Conservation (phyloP, 2,888 invertebrate genomes). For the Drosophila anceps region DNA sequence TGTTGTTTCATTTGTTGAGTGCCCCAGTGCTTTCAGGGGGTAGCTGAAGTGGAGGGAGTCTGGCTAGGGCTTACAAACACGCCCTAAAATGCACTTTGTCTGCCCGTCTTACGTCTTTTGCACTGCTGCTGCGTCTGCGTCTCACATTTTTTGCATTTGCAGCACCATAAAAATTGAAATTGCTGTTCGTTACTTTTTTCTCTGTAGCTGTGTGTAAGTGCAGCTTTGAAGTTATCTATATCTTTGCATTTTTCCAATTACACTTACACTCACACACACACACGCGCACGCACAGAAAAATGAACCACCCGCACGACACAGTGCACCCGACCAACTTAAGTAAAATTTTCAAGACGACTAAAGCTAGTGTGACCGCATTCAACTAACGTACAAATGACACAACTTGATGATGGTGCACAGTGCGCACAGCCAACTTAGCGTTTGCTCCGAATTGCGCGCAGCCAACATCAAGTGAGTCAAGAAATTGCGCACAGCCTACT, state of each 20-base stretch:
- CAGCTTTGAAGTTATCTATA: constrained; percentile 67
- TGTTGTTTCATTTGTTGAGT: constrained; percentile 53
- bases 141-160: constrained; percentile 52
- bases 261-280: constrained; percentile 57
- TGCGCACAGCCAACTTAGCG: constrained; percentile 17
- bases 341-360: constrained; percentile 61
- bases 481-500: constrained; percentile 19
- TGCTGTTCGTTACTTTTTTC: constrained; percentile 14
- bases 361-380: constrained; percentile 38
- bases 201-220: constrained; percentile 30
- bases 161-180: constrained; percentile 17
- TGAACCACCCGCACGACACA: constrained; percentile 59
- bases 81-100: constrained; percentile 82
- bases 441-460: constrained; percentile 15
- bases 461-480: constrained; percentile 24
- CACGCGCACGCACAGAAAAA: constrained; percentile 54
- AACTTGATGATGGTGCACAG: background rate
- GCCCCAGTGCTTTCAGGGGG: constrained; percentile 39
- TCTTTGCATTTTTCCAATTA: constrained; percentile 73
- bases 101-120: constrained; percentile 50
- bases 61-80: constrained; percentile 70
- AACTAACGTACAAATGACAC: constrained; percentile 19
- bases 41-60: constrained; percentile 42
- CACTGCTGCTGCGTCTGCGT: constrained; percentile 52
- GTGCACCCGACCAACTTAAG: constrained; percentile 37